A percentile compares a stretch with the other conserved stretches of the same genome.
Evolutionary conservation across 2,797 vertebrate genomes (phyloP).

Genomic region (Clarias laeviceps): DNA sequence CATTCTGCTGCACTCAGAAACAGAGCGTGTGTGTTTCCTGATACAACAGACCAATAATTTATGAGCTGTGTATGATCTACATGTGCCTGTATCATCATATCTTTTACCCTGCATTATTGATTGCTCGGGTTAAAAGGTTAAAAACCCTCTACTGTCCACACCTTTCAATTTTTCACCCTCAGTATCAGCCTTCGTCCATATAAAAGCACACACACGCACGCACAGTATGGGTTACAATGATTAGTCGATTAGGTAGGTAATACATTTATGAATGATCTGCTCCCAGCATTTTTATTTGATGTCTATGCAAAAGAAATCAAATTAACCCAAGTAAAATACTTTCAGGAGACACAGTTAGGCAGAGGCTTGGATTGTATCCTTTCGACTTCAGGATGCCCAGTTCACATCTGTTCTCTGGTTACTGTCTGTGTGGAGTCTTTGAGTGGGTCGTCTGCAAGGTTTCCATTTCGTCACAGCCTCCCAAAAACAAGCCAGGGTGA

Average conservation of each 20-base stretch:
- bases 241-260: not conserved
- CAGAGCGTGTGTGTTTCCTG: not conserved
- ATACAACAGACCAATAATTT: not conserved
- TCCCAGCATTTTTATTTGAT: not conserved
- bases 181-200: constrained; percentile 47
- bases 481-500: not conserved
- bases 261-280: not conserved
- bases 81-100: constrained; percentile 61
- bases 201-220: not conserved
- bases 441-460: not conserved
- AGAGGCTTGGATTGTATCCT: not conserved
- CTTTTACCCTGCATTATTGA: constrained; percentile 73
- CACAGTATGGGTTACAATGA: not conserved
- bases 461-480: not conserved
- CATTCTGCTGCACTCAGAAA: not conserved
- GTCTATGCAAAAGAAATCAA: not conserved
- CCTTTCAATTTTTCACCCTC: constrained; percentile 74
- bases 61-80: constrained; percentile 6
- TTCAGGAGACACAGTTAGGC: not conserved
- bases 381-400: not conserved
- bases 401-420: not conserved
- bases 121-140: constrained; percentile 76
- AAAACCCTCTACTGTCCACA: constrained; percentile 70
- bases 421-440: not conserved
- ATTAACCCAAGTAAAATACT: not conserved